These are phyloP conservation scores for Craseonycteris thonglongyai DNA, from an alignment of 2,113 vertebrate species.

Conservation along the genomic window DNA sequence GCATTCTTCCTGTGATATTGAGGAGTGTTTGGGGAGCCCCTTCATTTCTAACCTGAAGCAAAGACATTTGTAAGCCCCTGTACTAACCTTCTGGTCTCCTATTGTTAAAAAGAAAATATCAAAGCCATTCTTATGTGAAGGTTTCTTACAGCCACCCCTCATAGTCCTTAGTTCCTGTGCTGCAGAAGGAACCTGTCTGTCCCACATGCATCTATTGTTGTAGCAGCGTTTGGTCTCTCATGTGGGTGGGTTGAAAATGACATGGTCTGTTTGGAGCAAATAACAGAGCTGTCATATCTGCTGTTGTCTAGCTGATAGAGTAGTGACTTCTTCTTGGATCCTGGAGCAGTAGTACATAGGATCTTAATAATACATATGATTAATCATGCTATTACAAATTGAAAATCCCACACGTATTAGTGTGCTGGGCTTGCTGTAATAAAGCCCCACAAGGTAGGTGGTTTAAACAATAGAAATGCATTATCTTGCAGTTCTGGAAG, in stretches of 20 bases:
- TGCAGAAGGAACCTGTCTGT: background rate
- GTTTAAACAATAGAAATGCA: background rate
- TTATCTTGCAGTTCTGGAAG: background rate
- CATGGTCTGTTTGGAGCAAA: background rate
- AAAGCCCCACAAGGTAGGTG: background rate
- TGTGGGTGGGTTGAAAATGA: background rate
- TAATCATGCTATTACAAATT: constrained; percentile 27
- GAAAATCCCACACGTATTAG: background rate
- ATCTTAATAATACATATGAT: constrained; percentile 2
- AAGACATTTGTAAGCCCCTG: background rate
- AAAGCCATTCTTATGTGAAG: background rate
- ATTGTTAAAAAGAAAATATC: background rate
- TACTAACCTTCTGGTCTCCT: background rate
- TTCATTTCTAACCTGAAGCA: background rate
- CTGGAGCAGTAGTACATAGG: constrained; percentile 26
- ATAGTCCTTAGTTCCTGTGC: background rate
- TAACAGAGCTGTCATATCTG: background rate
- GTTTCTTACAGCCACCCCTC: background rate
- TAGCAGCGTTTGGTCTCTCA: background rate
- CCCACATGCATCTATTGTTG: background rate
- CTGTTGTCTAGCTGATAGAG: background rate
- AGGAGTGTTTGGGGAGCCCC: background rate
- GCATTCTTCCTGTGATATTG: background rate
- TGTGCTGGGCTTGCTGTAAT: background rate
- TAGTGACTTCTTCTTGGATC: constrained; percentile 26